Evolutionary conservation across 2,797 vertebrate genomes (phyloP).

Genomic region (Tauraco hartlaubi): DNA sequence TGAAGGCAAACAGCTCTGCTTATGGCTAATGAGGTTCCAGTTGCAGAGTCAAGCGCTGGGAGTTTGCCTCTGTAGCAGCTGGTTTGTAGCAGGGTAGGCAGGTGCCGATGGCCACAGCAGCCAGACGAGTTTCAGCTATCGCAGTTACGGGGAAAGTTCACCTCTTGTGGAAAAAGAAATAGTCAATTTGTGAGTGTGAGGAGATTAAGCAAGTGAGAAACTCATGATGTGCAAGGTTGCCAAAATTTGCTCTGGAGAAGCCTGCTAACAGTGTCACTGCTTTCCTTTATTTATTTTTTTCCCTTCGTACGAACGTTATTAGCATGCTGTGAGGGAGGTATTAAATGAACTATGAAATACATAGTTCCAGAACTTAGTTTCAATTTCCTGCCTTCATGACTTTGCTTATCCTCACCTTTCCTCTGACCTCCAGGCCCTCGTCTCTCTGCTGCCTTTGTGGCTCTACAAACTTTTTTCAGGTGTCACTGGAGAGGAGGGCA

Average conservation of each 20-base stretch:
- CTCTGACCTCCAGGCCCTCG: background rate
- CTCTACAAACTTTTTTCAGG: background rate
- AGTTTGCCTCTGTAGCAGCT: background rate
- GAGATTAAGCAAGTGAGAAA: background rate
- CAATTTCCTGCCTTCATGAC: background rate
- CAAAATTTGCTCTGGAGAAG: background rate
- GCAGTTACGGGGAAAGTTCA: background rate
- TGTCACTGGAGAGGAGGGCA: background rate
- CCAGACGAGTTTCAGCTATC: background rate
- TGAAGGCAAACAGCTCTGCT: background rate
- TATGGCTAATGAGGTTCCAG: background rate
- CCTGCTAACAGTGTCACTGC: background rate
- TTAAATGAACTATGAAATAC: background rate
- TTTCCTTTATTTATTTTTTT: background rate
- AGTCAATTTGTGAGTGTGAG: background rate
- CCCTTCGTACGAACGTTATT: rapidly evolving
- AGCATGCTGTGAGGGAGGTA: background rate
- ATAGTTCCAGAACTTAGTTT: background rate
- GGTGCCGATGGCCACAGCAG: background rate
- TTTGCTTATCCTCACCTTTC: background rate
- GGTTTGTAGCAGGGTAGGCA: background rate
- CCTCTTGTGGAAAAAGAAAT: background rate
- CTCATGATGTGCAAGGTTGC: background rate
- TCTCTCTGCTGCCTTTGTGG: background rate
- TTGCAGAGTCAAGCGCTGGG: background rate